A percentile compares a stretch with the other conserved stretches of the same genome.
Evolutionary conservation across 2,888 invertebrate species (phyloP).

Genomic region (Rhogogaster chlorosoma): DNA sequence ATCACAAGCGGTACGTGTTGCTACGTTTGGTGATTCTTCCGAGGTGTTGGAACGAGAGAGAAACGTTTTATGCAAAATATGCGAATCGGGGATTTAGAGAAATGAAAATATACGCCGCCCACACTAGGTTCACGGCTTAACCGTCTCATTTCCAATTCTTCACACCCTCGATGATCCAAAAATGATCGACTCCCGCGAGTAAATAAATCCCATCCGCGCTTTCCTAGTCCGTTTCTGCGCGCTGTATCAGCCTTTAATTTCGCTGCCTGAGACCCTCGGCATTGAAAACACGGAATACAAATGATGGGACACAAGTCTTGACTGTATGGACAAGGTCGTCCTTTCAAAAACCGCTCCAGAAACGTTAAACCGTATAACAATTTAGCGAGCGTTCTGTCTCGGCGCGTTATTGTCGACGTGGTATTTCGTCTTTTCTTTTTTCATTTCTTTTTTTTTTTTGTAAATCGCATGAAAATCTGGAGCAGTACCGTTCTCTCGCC

Average conservation of each 20-base stretch:
- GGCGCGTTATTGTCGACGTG: conserved; percentile 31
- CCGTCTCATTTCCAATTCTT: neutral
- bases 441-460: neutral
- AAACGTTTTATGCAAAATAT: conserved; percentile 49
- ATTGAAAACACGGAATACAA: neutral
- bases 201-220: neutral
- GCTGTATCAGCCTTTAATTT: neutral
- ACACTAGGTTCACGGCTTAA: conserved; percentile 8
- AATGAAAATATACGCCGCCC: conserved; percentile 49
- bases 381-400: conserved; percentile 28
- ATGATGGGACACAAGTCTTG: conserved; percentile 1
- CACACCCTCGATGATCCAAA: neutral
- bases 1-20: conserved; percentile 33
- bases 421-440: neutral
- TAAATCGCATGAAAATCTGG: conserved; percentile 71
- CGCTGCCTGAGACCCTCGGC: neutral
- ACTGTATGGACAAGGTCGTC: conserved; percentile 34
- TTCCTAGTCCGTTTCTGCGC: neutral
- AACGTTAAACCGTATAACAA: conserved; percentile 57
- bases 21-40: conserved; percentile 26
- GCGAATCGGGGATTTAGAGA: conserved; percentile 28
- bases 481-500: conserved; percentile 61
- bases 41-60: conserved; percentile 17
- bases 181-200: neutral
- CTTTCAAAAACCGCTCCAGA: conserved; percentile 47